These are phyloP conservation scores for Paralvinella palmiformis DNA, from an alignment of 1,140 invertebrate species.

Conservation along the genomic window DNA sequence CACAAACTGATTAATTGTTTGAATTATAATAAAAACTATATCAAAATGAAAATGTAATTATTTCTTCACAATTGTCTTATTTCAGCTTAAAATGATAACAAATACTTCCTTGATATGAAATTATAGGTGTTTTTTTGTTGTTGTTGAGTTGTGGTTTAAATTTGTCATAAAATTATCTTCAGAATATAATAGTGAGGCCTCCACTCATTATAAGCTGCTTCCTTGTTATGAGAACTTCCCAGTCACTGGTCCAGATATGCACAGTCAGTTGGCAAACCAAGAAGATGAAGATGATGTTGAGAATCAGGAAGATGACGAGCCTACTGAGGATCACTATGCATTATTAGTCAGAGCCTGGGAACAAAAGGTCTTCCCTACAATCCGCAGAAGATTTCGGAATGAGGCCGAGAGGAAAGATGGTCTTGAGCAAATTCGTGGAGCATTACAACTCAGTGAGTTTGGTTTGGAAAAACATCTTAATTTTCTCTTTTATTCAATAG, in stretches of 20 bases:
- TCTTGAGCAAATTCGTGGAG: conserved; percentile 51
- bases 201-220: conserved; percentile 39
- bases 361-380: conserved; percentile 50
- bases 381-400: conserved; percentile 49
- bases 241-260: conserved; percentile 33
- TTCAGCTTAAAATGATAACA: neutral
- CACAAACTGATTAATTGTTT: no score
- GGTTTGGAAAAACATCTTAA: no score
- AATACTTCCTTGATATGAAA: neutral
- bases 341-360: conserved; percentile 51
- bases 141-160: conserved; percentile 1
- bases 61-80: no score
- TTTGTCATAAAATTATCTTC: conserved; percentile 15
- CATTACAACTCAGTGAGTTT: conserved; percentile 43
- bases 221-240: conserved; percentile 40
- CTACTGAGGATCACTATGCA: conserved; percentile 45
- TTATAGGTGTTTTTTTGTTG: neutral
- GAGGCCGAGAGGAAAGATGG: conserved; percentile 52
- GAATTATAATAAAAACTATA: no score
- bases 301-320: conserved; percentile 32
- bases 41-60: no score
- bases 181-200: conserved; percentile 43
- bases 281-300: conserved; percentile 46
- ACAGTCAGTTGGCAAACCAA: conserved; percentile 23
- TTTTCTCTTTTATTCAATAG: neutral